These are phyloP conservation scores for Brachionus koreanus DNA, from an alignment of 1,140 invertebrate species.

Conservation along the genomic window DNA sequence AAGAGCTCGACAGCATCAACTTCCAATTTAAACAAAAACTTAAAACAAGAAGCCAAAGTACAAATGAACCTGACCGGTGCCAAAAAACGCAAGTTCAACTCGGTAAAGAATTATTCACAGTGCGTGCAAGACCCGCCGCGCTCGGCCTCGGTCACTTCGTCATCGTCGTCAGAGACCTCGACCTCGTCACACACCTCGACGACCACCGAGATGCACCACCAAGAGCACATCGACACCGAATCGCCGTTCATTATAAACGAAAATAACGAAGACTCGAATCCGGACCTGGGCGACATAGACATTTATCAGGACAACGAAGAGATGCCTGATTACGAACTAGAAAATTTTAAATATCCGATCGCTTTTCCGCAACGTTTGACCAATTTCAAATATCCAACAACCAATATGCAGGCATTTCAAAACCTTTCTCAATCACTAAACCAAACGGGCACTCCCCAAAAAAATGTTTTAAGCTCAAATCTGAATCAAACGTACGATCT, in stretches of 20 bases:
- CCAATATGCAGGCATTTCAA: not conserved
- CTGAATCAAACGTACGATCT: not conserved
- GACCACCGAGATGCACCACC: not conserved
- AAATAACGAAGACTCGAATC: not conserved
- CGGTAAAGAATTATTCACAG: not conserved
- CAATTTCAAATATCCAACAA: not conserved
- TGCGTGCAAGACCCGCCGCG: not conserved
- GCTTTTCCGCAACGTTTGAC: not conserved
- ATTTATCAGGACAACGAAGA: not conserved
- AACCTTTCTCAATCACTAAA: not conserved
- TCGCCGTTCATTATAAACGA: not conserved
- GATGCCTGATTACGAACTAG: not conserved
- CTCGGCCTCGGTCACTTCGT: not conserved
- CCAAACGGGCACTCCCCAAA: not conserved
- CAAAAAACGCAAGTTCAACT: slow-evolving; percentile 37
- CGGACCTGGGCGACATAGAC: not conserved
- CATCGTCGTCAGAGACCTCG: not conserved
- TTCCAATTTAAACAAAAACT: not conserved
- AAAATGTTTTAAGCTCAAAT: not conserved
- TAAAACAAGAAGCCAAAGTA: slow-evolving; percentile 1
- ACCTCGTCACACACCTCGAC: slow-evolving; percentile 10
- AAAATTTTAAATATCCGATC: not conserved
- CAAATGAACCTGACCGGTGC: slow-evolving; percentile 12
- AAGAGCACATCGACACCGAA: not conserved
- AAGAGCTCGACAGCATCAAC: not conserved